Evolutionary conservation across 2,888 invertebrate genomes (phyloP).

Genomic region (Ptycholaimellus sp.): DNA sequence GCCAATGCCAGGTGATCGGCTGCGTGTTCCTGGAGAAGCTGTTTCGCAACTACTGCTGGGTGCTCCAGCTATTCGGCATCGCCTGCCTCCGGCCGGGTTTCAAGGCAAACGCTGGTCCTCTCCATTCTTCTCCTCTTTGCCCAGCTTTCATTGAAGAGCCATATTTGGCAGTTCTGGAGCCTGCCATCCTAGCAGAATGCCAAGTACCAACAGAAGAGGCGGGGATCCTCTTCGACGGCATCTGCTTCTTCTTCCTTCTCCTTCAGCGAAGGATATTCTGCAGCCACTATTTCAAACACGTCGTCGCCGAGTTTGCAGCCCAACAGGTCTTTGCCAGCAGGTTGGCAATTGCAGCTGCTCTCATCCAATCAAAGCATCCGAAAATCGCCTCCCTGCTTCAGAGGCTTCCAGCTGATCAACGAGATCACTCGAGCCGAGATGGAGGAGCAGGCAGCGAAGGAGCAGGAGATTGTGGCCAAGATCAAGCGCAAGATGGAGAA

Average conservation of each 20-base stretch:
- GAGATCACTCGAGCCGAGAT: constrained; percentile 63
- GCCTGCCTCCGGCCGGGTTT: too few relatives aligned
- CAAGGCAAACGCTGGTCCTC: too few relatives aligned
- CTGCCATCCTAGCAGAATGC: constrained; percentile 30
- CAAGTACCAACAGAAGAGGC: constrained; percentile 53
- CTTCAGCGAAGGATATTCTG: constrained; percentile 68
- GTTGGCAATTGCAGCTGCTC: constrained; percentile 28
- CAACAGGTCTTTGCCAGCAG: constrained; percentile 72
- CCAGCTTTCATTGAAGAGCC: too few relatives aligned
- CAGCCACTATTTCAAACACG: constrained; percentile 81
- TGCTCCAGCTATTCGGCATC: constrained; percentile 63
- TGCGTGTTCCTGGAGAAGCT: constrained; percentile 50
- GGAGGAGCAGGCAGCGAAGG: constrained; percentile 54
- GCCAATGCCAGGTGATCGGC: constrained; percentile 55
- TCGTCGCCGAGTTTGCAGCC: constrained; percentile 75
- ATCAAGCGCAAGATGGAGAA: constrained; percentile 85
- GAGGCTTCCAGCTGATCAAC: constrained; percentile 80
- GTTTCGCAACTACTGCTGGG: constrained; percentile 36
- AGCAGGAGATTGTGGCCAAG: constrained; percentile 57
- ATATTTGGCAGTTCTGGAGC: constrained; percentile 6
- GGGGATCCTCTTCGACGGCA: constrained; percentile 72
- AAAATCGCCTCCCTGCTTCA: too few relatives aligned
- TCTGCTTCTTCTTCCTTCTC: constrained; percentile 72
- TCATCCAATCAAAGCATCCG: too few relatives aligned
- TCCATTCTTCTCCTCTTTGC: too few relatives aligned